Evolutionary conservation across 2,797 vertebrate genomes (phyloP).

Genomic region (Hemibagrus guttatus): DNA sequence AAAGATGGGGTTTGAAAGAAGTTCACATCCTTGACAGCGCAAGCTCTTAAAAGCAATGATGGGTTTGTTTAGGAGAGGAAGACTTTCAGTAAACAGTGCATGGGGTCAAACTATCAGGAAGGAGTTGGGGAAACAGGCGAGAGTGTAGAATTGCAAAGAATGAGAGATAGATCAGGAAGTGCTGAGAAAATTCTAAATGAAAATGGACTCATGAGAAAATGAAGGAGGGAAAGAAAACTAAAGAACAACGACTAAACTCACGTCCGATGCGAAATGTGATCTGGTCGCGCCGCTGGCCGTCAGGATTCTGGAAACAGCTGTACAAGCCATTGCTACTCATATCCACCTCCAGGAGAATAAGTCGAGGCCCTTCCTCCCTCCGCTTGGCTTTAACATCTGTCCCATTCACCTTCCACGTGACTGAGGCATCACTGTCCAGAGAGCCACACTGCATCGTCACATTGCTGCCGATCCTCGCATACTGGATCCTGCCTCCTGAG

Average conservation of each 20-base stretch:
- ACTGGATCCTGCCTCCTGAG: conserved; percentile 82
- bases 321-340: conserved; percentile 88
- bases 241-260: conserved; percentile 74
- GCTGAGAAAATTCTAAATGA: background rate
- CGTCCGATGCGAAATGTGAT: conserved; percentile 87
- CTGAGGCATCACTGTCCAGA: conserved; percentile 81
- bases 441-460: conserved; percentile 92
- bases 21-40: conserved; percentile 2
- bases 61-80: conserved; percentile 32
- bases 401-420: conserved; percentile 93
- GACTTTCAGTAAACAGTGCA: conserved; percentile 28
- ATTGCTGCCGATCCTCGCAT: conserved; percentile 84
- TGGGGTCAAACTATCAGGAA: conserved; percentile 18
- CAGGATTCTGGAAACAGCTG: conserved; percentile 91
- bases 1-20: conserved; percentile 33
- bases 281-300: conserved; percentile 88
- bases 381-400: conserved; percentile 83
- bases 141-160: background rate
- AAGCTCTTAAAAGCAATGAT: background rate
- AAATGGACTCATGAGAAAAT: background rate
- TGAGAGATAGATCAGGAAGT: background rate
- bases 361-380: conserved; percentile 81
- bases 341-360: conserved; percentile 82
- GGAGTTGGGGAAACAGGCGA: background rate
- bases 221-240: background rate